Percentiles rank a stretch among this genome's conserved stretches.
Conservation (phyloP, 1,140 invertebrate species). For the Carcinoscorpius rotundicauda region DNA sequence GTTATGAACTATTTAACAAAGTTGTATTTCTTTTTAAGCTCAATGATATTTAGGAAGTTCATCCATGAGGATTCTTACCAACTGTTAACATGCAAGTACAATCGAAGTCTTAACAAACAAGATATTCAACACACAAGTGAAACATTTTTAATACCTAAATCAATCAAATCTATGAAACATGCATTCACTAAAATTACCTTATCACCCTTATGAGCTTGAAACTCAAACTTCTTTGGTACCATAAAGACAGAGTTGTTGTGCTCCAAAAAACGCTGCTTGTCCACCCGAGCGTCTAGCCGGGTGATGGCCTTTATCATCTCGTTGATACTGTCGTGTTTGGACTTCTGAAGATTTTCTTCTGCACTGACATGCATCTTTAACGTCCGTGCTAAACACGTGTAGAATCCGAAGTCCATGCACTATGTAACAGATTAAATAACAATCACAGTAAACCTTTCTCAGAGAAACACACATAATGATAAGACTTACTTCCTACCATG, state of each 20-base stretch:
- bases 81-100: no score
- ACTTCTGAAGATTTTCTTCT: constrained; percentile 62
- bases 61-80: no score
- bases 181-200: neutral
- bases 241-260: constrained; percentile 78
- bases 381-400: constrained; percentile 65
- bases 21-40: no score
- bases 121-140: no score
- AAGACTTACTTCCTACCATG: no score
- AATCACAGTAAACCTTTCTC: no score
- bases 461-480: no score
- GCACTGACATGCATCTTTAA: constrained; percentile 68
- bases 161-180: no score
- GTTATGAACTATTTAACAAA: no score
- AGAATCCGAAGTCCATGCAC: constrained; percentile 87
- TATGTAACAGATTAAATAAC: constrained; percentile 26
- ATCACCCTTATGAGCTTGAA: constrained; percentile 45
- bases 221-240: constrained; percentile 87
- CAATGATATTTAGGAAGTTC: no score
- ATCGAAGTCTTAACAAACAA: no score
- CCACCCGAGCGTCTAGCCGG: constrained; percentile 67
- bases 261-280: constrained; percentile 83
- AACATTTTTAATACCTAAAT: no score
- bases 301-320: constrained; percentile 56
- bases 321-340: constrained; percentile 54